phyloP scores from a whole-genome alignment of 2,113 vertebrate genomes.

The Micronycteris hirsuta region DNA sequence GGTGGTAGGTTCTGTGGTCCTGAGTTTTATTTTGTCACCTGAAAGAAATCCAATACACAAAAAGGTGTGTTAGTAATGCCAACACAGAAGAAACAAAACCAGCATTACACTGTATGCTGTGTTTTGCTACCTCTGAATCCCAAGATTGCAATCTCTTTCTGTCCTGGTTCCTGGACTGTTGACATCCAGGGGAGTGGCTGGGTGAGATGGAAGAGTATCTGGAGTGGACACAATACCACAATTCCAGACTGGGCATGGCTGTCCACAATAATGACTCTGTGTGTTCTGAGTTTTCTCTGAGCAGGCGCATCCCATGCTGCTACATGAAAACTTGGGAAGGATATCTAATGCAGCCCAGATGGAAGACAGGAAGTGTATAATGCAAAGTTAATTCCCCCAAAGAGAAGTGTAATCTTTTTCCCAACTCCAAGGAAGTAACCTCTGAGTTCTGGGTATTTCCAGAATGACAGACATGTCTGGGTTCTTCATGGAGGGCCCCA shows the following conservation, averaged over 20 bases:
- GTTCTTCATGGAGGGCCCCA: not conserved
- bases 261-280: not conserved
- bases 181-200: not conserved
- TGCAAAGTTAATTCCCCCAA: not conserved
- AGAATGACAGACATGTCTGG: not conserved
- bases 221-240: not conserved
- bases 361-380: not conserved
- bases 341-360: not conserved
- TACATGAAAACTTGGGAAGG: not conserved
- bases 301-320: rapidly evolving
- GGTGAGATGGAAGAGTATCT: not conserved
- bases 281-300: not conserved
- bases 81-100: not conserved
- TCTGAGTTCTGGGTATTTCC: not conserved
- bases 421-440: not conserved
- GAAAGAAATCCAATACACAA: slow-evolving; percentile 16
- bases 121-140: not conserved
- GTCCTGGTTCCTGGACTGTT: not conserved
- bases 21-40: slow-evolving; percentile 6
- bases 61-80: not conserved
- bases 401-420: not conserved
- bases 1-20: not conserved
- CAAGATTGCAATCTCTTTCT: not conserved
- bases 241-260: not conserved
- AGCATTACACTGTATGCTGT: not conserved